phyloP scores from a whole-genome alignment of 2,888 invertebrate species.

The Pheosia gnoma region DNA sequence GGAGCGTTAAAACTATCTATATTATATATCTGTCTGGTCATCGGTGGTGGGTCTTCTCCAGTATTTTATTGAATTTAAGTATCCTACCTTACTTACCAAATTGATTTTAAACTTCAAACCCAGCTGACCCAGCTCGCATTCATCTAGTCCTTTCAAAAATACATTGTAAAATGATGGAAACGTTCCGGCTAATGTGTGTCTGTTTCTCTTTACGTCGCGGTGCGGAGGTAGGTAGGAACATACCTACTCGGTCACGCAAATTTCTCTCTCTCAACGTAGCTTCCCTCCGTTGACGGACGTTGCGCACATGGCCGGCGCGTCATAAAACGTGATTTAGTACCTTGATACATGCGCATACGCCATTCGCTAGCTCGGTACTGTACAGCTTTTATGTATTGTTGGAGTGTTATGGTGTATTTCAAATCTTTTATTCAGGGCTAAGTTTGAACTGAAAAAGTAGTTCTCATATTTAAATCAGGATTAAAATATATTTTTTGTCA shows the following conservation, averaged over 20 bases:
- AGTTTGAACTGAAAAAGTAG: neutral
- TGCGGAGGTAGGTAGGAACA: constrained; percentile 5
- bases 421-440: constrained; percentile 4
- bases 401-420: constrained; percentile 19
- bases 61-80: too few relatives aligned
- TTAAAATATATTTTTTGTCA: too few relatives aligned
- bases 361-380: constrained; percentile 23
- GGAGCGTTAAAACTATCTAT: neutral
- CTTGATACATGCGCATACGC: constrained; percentile 42
- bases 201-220: constrained; percentile 32
- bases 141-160: neutral
- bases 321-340: constrained; percentile 75
- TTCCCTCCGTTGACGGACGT: constrained; percentile 59
- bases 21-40: too few relatives aligned
- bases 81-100: too few relatives aligned
- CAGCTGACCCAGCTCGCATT: neutral
- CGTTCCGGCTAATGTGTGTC: constrained; percentile 26
- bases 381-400: constrained; percentile 45
- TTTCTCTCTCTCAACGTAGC: constrained; percentile 34
- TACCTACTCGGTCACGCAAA: constrained; percentile 31
- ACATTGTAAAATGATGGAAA: constrained; percentile 28
- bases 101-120: too few relatives aligned
- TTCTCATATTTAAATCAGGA: too few relatives aligned
- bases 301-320: constrained; percentile 71
- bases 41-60: too few relatives aligned